Evolutionary conservation across 2,888 invertebrate genomes (phyloP).

Genomic region (Dioctria linearis): DNA sequence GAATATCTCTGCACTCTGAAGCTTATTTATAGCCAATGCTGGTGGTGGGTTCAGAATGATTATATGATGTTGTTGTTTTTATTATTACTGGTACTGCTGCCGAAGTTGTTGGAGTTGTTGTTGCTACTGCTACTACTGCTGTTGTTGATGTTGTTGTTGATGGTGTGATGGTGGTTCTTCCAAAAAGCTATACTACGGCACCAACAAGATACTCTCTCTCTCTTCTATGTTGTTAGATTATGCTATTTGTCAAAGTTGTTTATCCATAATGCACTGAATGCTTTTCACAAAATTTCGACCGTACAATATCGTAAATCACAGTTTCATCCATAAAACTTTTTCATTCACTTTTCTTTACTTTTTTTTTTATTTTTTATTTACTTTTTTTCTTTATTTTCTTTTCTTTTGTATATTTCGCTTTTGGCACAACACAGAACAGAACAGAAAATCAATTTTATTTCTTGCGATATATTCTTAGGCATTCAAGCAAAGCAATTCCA

Average conservation of each 20-base stretch:
- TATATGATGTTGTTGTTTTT: not conserved
- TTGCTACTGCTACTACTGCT: too few relatives aligned
- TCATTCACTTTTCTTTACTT: constrained; percentile 5
- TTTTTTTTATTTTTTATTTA: too few relatives aligned
- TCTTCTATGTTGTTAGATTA: constrained; percentile 13
- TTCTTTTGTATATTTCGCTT: not conserved
- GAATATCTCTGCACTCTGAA: not conserved
- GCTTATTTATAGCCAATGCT: constrained; percentile 1
- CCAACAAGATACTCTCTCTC: not conserved
- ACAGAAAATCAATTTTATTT: constrained; percentile 30
- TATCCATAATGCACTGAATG: constrained; percentile 53
- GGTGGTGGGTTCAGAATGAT: constrained; percentile 1
- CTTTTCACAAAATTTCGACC: constrained; percentile 26
- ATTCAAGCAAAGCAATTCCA: not conserved
- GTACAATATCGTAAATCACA: constrained; percentile 31
- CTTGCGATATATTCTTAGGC: constrained; percentile 3
- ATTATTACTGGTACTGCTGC: too few relatives aligned
- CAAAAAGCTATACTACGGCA: not conserved
- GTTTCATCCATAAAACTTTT: constrained; percentile 44
- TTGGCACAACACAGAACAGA: not conserved
- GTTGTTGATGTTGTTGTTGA: too few relatives aligned
- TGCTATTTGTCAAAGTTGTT: constrained; percentile 55
- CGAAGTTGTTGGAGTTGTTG: too few relatives aligned
- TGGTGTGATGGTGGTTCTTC: too few relatives aligned
- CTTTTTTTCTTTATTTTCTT: not conserved